Evolutionary conservation across 2,113 vertebrate species (phyloP), one percentile per base, ranked within the genome.

Genomic region (Microcebus griseorufus): DNA sequence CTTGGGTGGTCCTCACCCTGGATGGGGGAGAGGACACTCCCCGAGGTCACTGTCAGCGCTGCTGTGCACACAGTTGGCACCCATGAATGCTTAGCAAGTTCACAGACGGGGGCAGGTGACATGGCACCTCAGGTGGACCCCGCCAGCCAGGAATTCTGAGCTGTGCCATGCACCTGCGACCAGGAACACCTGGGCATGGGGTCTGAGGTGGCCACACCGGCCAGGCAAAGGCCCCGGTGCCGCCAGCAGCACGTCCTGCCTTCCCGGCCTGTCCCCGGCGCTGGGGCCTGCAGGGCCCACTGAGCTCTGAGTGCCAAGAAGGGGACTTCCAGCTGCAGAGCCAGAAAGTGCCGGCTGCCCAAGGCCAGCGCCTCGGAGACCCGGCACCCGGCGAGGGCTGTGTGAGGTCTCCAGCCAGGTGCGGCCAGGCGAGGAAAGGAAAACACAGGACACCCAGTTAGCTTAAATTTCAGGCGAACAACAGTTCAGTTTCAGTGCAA

Each of bases 11-110:
- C 29, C 17, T 67, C 39, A 27, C 42, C 67, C 42, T 16, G 25
- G 22, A 18, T 0, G 0, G 4, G 23, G 9, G 2, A 9, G 7
- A 2, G 0, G 27, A 7, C 3, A 14, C 5, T n/a, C 51, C 34
- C 64, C 3, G 1, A 42, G 39, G 73, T 73, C 58, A 42, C 5
- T 6, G 5, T 29, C 73, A 20, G 18, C 1, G 48, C 3, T 0
- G 48, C 65, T 34, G 9, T 10, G 14, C 51, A 62, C 72, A 70
- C 7, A 9, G 79, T 3, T 42, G 37, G 81, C 27, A 1, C 9
- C 6, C 11, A 0, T 0, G 27, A 55, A 20, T 4, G 7, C 32
- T 5, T 17, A 3, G 10, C 6, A 12, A 39, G n/a, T 27, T 65
- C 10, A 18, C 37, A 11, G 6, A 4, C 1, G 45, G 2, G 29